Evolutionary conservation across 2,797 vertebrate genomes (phyloP), one percentile per base, ranked within the genome.

Genomic region (Falco berigora): DNA sequence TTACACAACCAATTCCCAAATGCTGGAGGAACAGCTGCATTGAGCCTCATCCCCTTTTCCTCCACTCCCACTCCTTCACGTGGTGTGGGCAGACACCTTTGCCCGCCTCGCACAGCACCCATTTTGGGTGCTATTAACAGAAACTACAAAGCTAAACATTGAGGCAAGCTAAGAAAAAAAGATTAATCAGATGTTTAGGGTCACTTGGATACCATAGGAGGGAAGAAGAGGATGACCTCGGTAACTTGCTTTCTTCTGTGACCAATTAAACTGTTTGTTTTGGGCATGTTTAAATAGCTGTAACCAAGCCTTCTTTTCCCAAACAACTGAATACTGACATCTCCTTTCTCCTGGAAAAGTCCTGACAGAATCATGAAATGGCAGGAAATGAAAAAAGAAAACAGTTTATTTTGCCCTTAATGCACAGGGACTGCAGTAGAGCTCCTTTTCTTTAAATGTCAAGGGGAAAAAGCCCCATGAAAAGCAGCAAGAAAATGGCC

Each of bases 361-460:
- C 38, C 46, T 53, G 52, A 88, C 3, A 3, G 82, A 95, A 89
- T 63, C 73, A 64, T 52, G 44, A 90, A 88, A 77, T 72, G 34
- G n/a, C 74, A 96, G 93, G 88, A 95, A 95, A 91, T 71, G 10
- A 91, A 94, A 74, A 95, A 91, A 77, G 18, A 91, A 85, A 95
- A 93, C 56, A 71, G 42, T 96, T 96, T 82, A 92, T 90, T 56
- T 88, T 85, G 91, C 32, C 23, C 47, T 81, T 87, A 74, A 85
- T 36, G 67, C 30, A 83, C 20, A 55, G 8, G 77, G 32, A 88
- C 20, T 25, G 28, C 34, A 87, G 12, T 24, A 77, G 18, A 92
- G 15, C 14, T 46, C 0, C 6, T 19, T 25, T 38, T 18, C 2
- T 2, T 9, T 18, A 20, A 62, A 34, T 42, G 11, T 68, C 50